Evolutionary conservation across 2,113 vertebrate genomes (phyloP).

Genomic region (Paradisaea rubra): DNA sequence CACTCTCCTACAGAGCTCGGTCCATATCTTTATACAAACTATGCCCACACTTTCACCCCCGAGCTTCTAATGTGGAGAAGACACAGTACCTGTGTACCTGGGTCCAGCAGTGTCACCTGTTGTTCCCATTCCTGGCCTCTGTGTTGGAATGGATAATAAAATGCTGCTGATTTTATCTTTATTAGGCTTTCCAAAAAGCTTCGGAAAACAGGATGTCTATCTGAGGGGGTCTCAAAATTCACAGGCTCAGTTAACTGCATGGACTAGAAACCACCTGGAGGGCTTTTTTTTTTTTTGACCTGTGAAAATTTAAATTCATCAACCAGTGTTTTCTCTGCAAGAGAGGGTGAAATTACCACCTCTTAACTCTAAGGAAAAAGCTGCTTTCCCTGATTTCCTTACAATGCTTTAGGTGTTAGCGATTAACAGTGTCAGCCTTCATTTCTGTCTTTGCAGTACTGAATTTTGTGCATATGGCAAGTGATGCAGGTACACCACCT

Average conservation of each 20-base stretch:
- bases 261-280: neutral
- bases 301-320: neutral
- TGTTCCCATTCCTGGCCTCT: neutral
- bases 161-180: neutral
- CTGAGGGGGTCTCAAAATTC: neutral
- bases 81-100: neutral
- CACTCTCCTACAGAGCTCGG: neutral
- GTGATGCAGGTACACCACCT: neutral
- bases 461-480: neutral
- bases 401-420: neutral
- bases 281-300: neutral
- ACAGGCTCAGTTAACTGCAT: neutral
- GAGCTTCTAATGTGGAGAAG: neutral
- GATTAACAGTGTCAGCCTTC: neutral
- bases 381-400: neutral
- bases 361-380: neutral
- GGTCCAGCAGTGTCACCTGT: neutral
- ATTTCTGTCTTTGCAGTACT: neutral
- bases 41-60: neutral
- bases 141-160: neutral
- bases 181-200: neutral
- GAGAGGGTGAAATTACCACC: neutral
- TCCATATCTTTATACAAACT: neutral
- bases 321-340: neutral
- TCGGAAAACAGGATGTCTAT: neutral